Evolutionary conservation across 1,140 invertebrate species (phyloP).

Genomic region (Yoshiicerus persimilis): DNA sequence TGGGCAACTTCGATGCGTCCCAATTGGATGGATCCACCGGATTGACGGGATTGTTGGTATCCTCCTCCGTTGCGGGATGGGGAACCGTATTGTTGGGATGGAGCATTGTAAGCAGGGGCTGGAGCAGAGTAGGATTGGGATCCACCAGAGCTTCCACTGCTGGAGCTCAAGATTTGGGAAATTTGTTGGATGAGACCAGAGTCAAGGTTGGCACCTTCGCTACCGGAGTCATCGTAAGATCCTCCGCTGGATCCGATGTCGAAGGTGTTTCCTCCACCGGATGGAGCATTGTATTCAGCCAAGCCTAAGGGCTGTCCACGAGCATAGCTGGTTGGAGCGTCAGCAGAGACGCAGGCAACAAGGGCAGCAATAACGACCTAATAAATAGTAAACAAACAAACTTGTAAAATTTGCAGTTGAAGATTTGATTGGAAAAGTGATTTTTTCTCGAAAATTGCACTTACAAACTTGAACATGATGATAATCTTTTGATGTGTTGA

Average conservation of each 20-base stretch:
- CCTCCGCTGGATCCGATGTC: neutral
- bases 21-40: neutral
- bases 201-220: constrained; percentile 7
- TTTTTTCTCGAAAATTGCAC: neutral
- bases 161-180: constrained; percentile 28
- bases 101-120: neutral
- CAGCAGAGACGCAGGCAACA: neutral
- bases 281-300: neutral
- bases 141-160: neutral
- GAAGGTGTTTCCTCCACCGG: neutral
- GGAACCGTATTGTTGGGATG: neutral
- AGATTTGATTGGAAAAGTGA: neutral
- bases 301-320: neutral
- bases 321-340: neutral
- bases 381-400: neutral
- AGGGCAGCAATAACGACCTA: constrained; percentile 3
- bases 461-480: neutral
- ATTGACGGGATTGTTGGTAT: neutral
- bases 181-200: neutral
- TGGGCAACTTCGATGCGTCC: constrained; percentile 29
- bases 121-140: neutral
- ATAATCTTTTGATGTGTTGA: neutral
- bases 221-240: neutral
- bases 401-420: neutral
- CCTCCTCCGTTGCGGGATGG: neutral